Evolutionary conservation across 1,140 invertebrate genomes (phyloP).

Genomic region (Bombus huntii): DNA sequence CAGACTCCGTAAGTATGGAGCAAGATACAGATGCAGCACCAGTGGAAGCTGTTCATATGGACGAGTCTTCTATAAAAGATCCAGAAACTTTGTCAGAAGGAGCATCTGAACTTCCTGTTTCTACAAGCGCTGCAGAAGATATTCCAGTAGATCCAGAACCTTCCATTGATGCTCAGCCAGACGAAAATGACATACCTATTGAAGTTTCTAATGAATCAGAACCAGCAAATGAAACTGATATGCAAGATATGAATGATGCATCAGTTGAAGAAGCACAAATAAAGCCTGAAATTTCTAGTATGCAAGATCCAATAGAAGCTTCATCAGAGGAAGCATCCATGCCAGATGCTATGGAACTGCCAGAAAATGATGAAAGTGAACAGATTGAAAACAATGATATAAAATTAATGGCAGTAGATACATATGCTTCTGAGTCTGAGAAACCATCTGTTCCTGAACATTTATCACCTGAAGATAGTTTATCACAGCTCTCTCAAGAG

Average conservation of each 20-base stretch:
- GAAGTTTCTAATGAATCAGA: conserved; percentile 55
- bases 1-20: conserved; percentile 34
- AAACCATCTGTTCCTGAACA: conserved; percentile 34
- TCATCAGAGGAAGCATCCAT: conserved; percentile 41
- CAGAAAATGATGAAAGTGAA: conserved; percentile 35
- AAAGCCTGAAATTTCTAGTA: conserved; percentile 41
- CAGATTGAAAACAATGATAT: conserved; percentile 25
- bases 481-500: conserved; percentile 45
- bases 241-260: conserved; percentile 46
- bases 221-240: conserved; percentile 57
- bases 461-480: conserved; percentile 52
- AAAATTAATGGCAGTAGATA: conserved; percentile 32
- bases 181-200: conserved; percentile 42
- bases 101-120: conserved; percentile 36
- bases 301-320: conserved; percentile 25
- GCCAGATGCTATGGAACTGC: conserved; percentile 35
- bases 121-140: conserved; percentile 5
- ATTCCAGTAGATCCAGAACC: conserved; percentile 38
- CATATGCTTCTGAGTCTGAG: conserved; percentile 31
- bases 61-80: conserved; percentile 51
- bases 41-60: conserved; percentile 46
- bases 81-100: conserved; percentile 1
- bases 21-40: conserved; percentile 73
- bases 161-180: conserved; percentile 30
- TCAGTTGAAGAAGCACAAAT: conserved; percentile 37